A percentile compares a stretch with the other conserved stretches of the same genome.
These are phyloP conservation scores for Parazoanthus darwini DNA, from an alignment of 92 coral and sea anemone species.

Conservation along the genomic window DNA sequence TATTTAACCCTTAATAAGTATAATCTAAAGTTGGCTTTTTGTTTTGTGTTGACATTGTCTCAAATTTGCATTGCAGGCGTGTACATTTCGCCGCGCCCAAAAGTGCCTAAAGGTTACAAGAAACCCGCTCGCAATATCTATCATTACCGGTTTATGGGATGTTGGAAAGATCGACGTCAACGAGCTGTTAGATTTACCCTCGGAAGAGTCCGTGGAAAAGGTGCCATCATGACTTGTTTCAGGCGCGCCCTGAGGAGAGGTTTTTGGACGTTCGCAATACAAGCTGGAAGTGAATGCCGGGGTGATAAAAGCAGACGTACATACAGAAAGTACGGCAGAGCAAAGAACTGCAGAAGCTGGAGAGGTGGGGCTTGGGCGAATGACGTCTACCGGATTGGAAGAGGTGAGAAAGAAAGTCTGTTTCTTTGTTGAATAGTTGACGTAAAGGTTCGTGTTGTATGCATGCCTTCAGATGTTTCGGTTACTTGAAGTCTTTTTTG, in stretches of 20 bases:
- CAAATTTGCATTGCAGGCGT: neutral
- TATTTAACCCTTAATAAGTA: too few relatives aligned
- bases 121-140: slow-evolving; percentile 2
- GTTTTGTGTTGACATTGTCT: neutral
- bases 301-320: neutral
- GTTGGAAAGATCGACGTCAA: neutral
- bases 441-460: too few relatives aligned
- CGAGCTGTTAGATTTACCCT: neutral
- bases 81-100: neutral
- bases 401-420: too few relatives aligned
- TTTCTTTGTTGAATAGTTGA: too few relatives aligned
- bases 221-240: neutral
- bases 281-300: slow-evolving; percentile 8
- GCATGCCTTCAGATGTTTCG: too few relatives aligned
- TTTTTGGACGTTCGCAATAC: neutral
- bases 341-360: neutral
- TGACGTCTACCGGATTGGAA: too few relatives aligned
- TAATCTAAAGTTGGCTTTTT: neutral
- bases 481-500: too few relatives aligned
- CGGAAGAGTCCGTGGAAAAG: neutral
- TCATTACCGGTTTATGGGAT: slow-evolving; percentile 5
- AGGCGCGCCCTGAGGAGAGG: slow-evolving; percentile 5
- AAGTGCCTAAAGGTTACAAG: neutral
- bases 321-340: neutral
- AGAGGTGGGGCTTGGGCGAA: neutral